Evolutionary conservation across 2,113 vertebrate genomes (phyloP).

Genomic region (Sinosuthora webbiana): DNA sequence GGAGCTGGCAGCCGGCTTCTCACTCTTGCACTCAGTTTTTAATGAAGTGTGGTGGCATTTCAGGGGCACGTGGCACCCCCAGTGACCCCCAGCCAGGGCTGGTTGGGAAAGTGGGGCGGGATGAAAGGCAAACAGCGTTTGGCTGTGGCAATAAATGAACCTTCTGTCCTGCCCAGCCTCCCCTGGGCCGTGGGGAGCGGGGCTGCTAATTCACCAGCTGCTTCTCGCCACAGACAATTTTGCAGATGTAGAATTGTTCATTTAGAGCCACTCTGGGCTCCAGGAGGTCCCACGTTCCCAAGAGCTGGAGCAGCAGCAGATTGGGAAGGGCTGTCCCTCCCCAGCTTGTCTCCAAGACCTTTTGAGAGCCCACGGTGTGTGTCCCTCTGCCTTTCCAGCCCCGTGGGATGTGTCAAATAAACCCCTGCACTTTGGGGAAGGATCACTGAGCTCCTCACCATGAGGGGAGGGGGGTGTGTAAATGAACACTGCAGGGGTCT

Average conservation of each 20-base stretch:
- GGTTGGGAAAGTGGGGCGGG: background rate
- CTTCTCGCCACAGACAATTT: background rate
- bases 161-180: background rate
- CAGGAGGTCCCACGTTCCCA: background rate
- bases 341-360: background rate
- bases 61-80: background rate
- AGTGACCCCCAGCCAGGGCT: background rate
- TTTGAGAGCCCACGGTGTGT: background rate
- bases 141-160: background rate
- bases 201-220: background rate
- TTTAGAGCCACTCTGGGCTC: background rate
- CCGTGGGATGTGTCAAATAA: background rate
- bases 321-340: background rate
- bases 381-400: background rate
- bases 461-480: background rate
- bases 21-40: background rate
- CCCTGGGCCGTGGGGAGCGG: background rate
- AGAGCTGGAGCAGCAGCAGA: background rate
- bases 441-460: background rate
- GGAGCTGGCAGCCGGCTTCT: background rate
- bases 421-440: background rate
- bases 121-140: background rate
- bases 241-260: background rate
- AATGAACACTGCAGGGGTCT: background rate
- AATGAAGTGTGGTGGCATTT: background rate